Percentiles rank a stretch among this genome's conserved stretches.
Evolutionary conservation across 2,797 vertebrate species (phyloP).

Genomic region (Cyprinodon diabolis): DNA sequence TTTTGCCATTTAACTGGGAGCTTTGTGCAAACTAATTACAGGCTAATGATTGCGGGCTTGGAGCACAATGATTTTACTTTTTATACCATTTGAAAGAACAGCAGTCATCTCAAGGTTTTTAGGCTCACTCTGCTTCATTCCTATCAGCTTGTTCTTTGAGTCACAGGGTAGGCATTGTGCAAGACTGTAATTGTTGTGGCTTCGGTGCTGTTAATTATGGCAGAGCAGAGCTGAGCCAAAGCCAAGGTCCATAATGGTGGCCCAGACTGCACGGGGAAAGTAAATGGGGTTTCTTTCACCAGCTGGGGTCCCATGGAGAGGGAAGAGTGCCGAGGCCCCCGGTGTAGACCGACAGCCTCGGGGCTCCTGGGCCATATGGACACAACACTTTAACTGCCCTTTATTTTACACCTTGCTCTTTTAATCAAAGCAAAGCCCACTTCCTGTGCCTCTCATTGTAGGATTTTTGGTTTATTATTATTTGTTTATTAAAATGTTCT

Average conservation of each 20-base stretch:
- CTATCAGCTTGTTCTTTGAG: constrained; percentile 94
- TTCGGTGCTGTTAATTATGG: constrained; percentile 99
- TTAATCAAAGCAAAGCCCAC: constrained; percentile 86
- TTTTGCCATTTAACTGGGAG: constrained; percentile 98
- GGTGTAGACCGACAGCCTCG: constrained; percentile 87
- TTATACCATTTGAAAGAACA: constrained; percentile 89
- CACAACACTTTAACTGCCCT: constrained; percentile 83
- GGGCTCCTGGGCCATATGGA: constrained; percentile 97
- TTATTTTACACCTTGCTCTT: constrained; percentile 85
- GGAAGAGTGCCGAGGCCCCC: constrained; percentile 89
- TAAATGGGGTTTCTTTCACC: constrained; percentile 97
- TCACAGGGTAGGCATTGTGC: constrained; percentile 87
- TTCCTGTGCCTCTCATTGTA: constrained; percentile 70
- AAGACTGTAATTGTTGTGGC: constrained; percentile 96
- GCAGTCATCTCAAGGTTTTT: constrained; percentile 88
- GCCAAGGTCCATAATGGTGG: constrained; percentile 98
- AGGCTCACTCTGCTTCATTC: constrained; percentile 88
- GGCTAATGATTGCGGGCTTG: constrained; percentile 96
- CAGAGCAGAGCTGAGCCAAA: constrained; percentile 97
- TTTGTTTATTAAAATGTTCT: constrained; percentile 53
- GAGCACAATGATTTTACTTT: constrained; percentile 92
- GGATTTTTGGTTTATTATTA: constrained; percentile 46
- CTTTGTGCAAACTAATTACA: constrained; percentile 99
- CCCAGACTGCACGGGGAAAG: constrained; percentile 88
- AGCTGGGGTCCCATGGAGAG: constrained; percentile 97